Conservation (phyloP, 1,140 invertebrate genomes). For the Cyclargus thomasi region DNA sequence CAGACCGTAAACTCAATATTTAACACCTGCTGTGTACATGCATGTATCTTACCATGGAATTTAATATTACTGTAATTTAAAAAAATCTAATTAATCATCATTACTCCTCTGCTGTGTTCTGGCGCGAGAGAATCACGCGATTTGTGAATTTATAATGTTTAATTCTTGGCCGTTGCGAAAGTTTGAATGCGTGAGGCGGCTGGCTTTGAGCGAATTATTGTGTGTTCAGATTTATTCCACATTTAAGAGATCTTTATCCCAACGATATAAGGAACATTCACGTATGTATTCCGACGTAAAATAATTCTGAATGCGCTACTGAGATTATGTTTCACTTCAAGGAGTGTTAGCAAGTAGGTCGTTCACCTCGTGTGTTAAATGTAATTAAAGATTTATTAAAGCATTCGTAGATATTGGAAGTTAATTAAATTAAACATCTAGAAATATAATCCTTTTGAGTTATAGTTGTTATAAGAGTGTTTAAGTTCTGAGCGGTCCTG, state of each 20-base stretch:
- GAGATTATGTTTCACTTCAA: conserved; percentile 1
- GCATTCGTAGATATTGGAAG: neutral
- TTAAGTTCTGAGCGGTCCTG: neutral
- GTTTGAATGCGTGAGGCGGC: neutral
- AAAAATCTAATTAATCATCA: neutral
- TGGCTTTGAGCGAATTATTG: neutral
- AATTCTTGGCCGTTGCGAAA: neutral
- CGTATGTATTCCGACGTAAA: too few relatives aligned
- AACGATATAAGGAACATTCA: too few relatives aligned
- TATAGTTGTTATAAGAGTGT: neutral
- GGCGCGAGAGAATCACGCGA: neutral
- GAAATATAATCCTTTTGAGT: neutral
- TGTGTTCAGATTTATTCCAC: too few relatives aligned
- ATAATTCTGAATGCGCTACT: neutral
- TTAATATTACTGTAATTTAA: neutral
- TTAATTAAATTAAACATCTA: neutral
- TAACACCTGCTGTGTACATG: neutral
- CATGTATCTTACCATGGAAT: neutral
- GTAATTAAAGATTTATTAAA: neutral
- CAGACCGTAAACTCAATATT: neutral
- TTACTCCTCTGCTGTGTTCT: neutral
- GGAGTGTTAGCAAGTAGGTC: neutral
- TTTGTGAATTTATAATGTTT: neutral
- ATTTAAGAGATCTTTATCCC: too few relatives aligned
- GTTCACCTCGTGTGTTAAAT: neutral